phyloP scores from a whole-genome alignment of 2,113 vertebrate species.

The Anguilla japonica region DNA sequence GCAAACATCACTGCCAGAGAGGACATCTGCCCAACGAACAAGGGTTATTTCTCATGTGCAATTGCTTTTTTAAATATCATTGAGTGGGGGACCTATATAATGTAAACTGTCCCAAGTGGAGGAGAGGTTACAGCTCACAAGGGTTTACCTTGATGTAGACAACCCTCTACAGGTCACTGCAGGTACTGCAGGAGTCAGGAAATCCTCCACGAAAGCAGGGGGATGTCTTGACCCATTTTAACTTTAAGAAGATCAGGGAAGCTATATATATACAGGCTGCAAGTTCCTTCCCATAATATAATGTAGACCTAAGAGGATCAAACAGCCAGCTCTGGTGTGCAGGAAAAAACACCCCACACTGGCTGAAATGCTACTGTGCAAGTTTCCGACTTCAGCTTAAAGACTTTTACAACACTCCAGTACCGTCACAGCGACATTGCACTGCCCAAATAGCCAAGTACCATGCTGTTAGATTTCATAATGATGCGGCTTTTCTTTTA shows the following conservation, averaged over 20 bases:
- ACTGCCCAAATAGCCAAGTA: too few relatives aligned
- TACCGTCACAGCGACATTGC: too few relatives aligned
- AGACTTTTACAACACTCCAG: too few relatives aligned
- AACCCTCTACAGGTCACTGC: neutral
- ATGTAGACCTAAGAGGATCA: conserved; percentile 59
- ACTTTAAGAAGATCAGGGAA: conserved; percentile 63
- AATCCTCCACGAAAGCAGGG: conserved; percentile 41
- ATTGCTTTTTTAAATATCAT: neutral
- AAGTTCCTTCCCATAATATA: conserved; percentile 40
- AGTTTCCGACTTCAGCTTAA: neutral
- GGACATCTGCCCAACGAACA: too few relatives aligned
- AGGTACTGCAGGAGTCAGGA: conserved; percentile 30
- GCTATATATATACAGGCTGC: conserved; percentile 57
- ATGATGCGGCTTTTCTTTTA: neutral
- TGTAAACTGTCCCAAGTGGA: neutral
- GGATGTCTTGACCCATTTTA: conserved; percentile 24
- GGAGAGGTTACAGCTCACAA: neutral
- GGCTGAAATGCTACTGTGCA: neutral
- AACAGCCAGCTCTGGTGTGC: neutral
- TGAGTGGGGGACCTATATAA: neutral
- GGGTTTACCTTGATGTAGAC: neutral
- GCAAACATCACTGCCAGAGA: too few relatives aligned
- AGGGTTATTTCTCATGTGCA: too few relatives aligned
- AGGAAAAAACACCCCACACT: conserved; percentile 28
- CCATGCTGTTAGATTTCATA: neutral